Base-by-base conservation (phyloP, 2,888 invertebrate genomes). In the Oscheius sp. region DNA sequence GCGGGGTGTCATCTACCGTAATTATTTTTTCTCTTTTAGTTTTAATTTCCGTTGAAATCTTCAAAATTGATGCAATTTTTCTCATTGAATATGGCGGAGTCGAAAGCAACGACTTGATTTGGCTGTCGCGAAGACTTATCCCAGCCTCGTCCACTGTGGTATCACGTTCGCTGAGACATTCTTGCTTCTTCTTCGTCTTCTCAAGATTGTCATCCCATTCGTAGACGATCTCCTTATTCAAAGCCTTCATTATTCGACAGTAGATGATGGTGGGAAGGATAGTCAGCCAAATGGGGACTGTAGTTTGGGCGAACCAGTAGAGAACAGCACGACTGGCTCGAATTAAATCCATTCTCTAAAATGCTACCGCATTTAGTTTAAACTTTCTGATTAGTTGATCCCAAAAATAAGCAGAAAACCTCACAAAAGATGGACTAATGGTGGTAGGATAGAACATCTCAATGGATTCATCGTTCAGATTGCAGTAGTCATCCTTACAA, bases 231-330 rank as follows among this genome's bases (percentile, higher is more conserved):
- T 55, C 34, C 20, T 34, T 33, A 17, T 55, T 34, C 33, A 55
- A 17, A 1, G 33, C 17, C 33, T 33, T 33, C 2, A 55, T 33
- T 6, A 3, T 31, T 17, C 37, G 20, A 20, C 23, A 17, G 33
- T 33, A 55, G 17, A 34, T 33, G 20, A 55, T 34, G 5, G 55
- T 55, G 37, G 34, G 5, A 17, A 55, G 33, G 23, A 55, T 55
- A 12, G 34, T 55, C 33, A 55, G 6, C 55, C 55, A 55, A 34
- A 34, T 23, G 34, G 55, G 55, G 5, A 55, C 23, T n/a, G 55
- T 55, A n/a, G 17, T 31, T n/a, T 6, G 17, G 17, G 55, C 34
- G 3, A 55, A 29, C 17, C 10, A 55, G 10, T n/a, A 34, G 20
- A 55, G 33, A 34, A 55, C 8, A 8, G 34, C 55, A 23, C 55